Base-by-base conservation (phyloP, 2,888 invertebrate species). In the Meliscaeva auricollis region DNA sequence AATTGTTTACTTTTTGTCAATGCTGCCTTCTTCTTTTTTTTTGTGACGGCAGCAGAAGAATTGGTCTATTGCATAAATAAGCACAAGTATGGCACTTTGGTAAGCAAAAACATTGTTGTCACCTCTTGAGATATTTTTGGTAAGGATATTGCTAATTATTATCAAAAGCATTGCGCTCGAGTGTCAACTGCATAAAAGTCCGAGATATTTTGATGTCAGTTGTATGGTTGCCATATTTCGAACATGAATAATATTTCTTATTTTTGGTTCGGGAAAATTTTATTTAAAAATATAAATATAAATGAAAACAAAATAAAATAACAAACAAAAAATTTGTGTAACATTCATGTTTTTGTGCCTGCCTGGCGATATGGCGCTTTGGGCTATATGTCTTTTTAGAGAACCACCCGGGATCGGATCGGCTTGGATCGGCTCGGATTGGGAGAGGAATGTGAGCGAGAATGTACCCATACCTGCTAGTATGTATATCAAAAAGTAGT, bases 141-240 rank as follows among this genome's bases (percentile, higher is more conserved):
- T 64, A 76, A 70, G 80, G 75, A 80, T 84, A 80, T 76, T 80
- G 84, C 80, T 76, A 84, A 80, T 84, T 64, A 80, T 84, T 64
- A 70, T 58, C 69, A 30, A 32, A 80, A 66, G 26, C 15, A 44
- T 64, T 44, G 50, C 56, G 48, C 54, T 46, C 32, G 52, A 62
- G 26, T 60, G 77, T 70, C 77, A 77, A 52, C 44, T 8, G 74
- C n/a, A n/a, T 62, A 46, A 74, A 22, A 74, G 74, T 74, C 20
- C 30, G 54, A 64, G 54, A 68, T 58, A 62, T 54, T 35, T 69
- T 75, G 41, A 50, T 69, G 56, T 46, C 64, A 56, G 62, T 54
- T 56, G 54, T 69, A 35, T 69, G 52, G 35, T 20, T 56, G 46
- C 32, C 73, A 62, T 44, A 54, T 60, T 68, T 15, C 44, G 11